Percentiles rank a stretch among this genome's conserved stretches.
phyloP scores from a whole-genome alignment of 2,888 invertebrate genomes.

The Agrenia bidenticulata region DNA sequence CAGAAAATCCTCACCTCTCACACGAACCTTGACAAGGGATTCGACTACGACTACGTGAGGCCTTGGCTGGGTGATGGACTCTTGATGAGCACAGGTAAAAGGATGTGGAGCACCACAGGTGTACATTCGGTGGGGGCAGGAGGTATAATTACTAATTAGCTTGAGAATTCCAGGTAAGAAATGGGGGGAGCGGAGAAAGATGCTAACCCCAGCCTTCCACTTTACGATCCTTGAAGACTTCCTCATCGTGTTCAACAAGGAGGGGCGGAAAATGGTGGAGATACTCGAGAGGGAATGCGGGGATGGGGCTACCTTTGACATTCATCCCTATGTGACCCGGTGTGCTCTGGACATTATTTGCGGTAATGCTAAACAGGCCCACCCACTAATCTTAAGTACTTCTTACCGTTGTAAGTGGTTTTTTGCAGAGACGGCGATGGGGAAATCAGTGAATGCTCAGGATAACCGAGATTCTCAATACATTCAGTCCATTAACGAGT shows the following conservation, averaged over 20 bases:
- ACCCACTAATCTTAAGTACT: constrained; percentile 6
- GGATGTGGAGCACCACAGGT: too few relatives aligned
- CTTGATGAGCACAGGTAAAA: constrained; percentile 42
- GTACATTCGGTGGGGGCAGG: too few relatives aligned
- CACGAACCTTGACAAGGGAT: constrained; percentile 39
- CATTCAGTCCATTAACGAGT: constrained; percentile 23
- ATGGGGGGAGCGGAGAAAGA: constrained; percentile 64
- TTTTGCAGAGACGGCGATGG: constrained; percentile 28
- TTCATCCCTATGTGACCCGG: constrained; percentile 57
- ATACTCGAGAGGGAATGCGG: constrained; percentile 40
- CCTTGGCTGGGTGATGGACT: constrained; percentile 48
- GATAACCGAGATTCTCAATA: constrained; percentile 16
- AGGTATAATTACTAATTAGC: constrained; percentile 33
- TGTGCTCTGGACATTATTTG: constrained; percentile 59
- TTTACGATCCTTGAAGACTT: constrained; percentile 60
- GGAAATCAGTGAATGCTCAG: constrained; percentile 27
- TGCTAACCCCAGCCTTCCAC: constrained; percentile 62
- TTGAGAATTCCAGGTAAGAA: constrained; percentile 53
- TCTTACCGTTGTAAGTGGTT: too few relatives aligned
- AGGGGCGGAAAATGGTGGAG: constrained; percentile 54
- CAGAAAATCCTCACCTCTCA: constrained; percentile 45
- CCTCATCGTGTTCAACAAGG: constrained; percentile 59
- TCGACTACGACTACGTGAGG: constrained; percentile 42
- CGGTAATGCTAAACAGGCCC: too few relatives aligned
- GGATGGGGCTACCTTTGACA: constrained; percentile 50